Base-by-base conservation (phyloP, 2,888 invertebrate genomes). In the Nipponacmea schrenckii region DNA sequence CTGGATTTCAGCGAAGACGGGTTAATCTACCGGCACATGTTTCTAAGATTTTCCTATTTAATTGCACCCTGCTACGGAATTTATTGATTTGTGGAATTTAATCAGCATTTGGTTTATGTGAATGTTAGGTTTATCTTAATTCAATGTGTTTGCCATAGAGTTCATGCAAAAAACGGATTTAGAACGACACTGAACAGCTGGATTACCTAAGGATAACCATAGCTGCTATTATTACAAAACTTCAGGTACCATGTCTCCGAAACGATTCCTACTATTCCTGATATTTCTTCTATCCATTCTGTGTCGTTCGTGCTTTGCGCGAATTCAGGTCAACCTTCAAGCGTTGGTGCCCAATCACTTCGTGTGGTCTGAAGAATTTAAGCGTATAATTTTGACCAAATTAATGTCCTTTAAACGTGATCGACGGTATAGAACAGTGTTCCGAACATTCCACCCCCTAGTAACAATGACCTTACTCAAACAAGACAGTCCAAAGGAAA, bases 401-500 rank as follows among this genome's bases (percentile, higher is more conserved):
- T 62, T 73, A 45, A 72, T 67, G 64, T 75, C 70, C 66, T 70
- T 50, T 15, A 24, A 48, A 14, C 65, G 76, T 7, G 74, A 72
- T 62, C 8, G 31, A 7, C 63, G 72, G 20, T 74, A 74, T 62
- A 5, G 62, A 20, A 50, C 71, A 4, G 62, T 75, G 14, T 74
- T 65, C 62, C 12, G n/a, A 0, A 26, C 62, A 24, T 76, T 79
- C 64, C 64, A 62, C 14, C 48, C 73, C 10, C 44, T 64, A 12
- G 71, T 69, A 8, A 70, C 72, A 56, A 27, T 75, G 15, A 75
- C 71, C 3, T 71, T 73, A 20, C 67, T 79, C 17, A 64, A 62
- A n/a, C 62, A 67, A n/a, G 77, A 77, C 69, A 77, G 75, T 24
- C 82, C 83, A 0, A 65, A 74, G 62, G 86, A 85, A 67, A 84